A percentile compares a stretch with the other conserved stretches of the same genome.
These are phyloP conservation scores for Melanophora roralis DNA, from an alignment of 2,888 invertebrate species.

Conservation along the genomic window DNA sequence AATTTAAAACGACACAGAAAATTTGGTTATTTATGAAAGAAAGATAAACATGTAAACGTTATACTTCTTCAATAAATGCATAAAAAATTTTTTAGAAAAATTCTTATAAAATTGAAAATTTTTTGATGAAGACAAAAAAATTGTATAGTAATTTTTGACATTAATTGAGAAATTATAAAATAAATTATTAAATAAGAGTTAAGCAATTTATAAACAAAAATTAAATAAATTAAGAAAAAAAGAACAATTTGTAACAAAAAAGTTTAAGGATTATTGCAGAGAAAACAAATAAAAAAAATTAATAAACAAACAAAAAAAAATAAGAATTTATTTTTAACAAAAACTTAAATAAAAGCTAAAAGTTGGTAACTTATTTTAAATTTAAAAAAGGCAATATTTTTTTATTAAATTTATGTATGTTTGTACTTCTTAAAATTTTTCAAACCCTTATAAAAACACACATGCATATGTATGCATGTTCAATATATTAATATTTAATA, in stretches of 20 bases:
- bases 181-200: slow-evolving; percentile 31
- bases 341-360: slow-evolving; percentile 24
- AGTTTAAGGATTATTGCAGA: slow-evolving; percentile 52
- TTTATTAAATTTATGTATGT: neutral
- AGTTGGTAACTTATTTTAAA: neutral
- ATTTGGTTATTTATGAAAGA: neutral
- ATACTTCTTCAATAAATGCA: slow-evolving; percentile 44
- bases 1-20: slow-evolving; percentile 66
- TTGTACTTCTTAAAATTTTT: neutral
- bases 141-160: slow-evolving; percentile 60
- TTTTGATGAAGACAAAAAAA: slow-evolving; percentile 44
- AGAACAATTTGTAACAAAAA: slow-evolving; percentile 55
- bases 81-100: slow-evolving; percentile 46
- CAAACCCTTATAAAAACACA: neutral
- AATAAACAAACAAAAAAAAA: slow-evolving; percentile 2
- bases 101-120: slow-evolving; percentile 25
- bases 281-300: slow-evolving; percentile 38
- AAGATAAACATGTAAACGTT: slow-evolving; percentile 27
- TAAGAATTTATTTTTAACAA: slow-evolving; percentile 38
- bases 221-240: no score
- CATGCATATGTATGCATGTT: no score
- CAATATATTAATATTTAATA: neutral
- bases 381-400: neutral
- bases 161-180: slow-evolving; percentile 35
- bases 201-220: slow-evolving; percentile 50